A percentile compares a stretch with the other conserved stretches of the same genome.
Conservation (phyloP, 2,113 vertebrate species). For the Alethe castanea region DNA sequence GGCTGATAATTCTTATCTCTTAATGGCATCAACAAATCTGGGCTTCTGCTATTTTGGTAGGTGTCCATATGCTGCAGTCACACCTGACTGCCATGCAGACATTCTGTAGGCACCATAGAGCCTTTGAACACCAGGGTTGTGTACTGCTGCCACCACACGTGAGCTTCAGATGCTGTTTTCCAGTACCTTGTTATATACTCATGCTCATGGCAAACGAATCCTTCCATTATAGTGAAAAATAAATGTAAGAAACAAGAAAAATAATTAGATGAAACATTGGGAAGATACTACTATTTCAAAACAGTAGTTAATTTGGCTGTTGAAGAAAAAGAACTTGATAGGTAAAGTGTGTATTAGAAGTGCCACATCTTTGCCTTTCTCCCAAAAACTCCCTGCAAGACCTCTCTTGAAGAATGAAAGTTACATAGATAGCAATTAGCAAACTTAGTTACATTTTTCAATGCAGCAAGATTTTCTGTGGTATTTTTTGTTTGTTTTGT, state of each 20-base stretch:
- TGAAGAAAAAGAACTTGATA: neutral
- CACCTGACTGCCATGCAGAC: neutral
- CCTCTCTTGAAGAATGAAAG: neutral
- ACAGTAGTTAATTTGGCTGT: neutral
- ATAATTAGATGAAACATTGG: neutral
- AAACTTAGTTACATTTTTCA: neutral
- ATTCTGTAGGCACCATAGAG: neutral
- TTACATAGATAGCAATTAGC: neutral
- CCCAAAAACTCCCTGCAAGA: neutral
- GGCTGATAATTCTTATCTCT: neutral
- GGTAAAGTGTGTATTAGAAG: neutral
- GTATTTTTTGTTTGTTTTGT: neutral
- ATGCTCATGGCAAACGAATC: neutral
- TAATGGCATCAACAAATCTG: neutral
- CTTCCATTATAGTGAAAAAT: neutral
- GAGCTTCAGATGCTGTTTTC: neutral
- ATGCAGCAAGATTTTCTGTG: neutral
- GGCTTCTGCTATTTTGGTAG: neutral
- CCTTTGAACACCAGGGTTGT: neutral
- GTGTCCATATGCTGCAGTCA: neutral
- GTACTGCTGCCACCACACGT: neutral
- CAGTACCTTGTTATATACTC: neutral
- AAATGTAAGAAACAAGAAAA: neutral
- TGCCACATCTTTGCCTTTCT: neutral
- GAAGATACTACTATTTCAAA: neutral